These are phyloP conservation scores for Phataginus tricuspis DNA, from an alignment of 2,797 vertebrate species.

Conservation along the genomic window DNA sequence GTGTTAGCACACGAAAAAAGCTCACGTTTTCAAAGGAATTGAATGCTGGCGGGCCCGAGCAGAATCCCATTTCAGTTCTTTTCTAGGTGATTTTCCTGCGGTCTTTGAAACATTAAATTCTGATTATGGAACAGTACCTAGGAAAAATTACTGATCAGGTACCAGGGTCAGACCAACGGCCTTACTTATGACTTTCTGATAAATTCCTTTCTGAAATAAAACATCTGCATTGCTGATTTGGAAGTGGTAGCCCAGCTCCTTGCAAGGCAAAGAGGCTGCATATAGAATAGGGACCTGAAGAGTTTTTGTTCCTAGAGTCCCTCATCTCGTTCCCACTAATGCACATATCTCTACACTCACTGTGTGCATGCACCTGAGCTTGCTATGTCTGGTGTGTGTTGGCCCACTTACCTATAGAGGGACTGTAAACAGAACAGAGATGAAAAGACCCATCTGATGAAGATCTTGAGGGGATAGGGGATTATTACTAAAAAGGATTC, in stretches of 20 bases:
- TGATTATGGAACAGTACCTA: constrained; percentile 47
- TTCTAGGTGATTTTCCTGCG: constrained; percentile 61
- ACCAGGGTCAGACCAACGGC: background rate
- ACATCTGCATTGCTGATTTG: background rate
- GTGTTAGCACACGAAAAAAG: constrained; percentile 60
- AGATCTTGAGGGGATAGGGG: background rate
- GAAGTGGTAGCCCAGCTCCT: background rate
- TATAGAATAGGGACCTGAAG: background rate
- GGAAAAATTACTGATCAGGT: constrained; percentile 65
- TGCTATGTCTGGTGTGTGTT: background rate
- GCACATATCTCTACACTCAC: background rate
- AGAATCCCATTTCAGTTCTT: constrained; percentile 20
- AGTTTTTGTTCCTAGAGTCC: background rate
- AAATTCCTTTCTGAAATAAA: constrained; percentile 44
- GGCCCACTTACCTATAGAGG: background rate
- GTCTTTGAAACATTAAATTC: constrained; percentile 63
- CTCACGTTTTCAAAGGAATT: constrained; percentile 67
- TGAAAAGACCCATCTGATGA: background rate
- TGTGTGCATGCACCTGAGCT: background rate
- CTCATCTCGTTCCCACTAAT: background rate
- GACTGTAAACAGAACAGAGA: background rate
- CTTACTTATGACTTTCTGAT: constrained; percentile 54
- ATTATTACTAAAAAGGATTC: background rate
- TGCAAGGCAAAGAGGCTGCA: background rate
- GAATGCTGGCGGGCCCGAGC: constrained; percentile 60